phyloP scores from a whole-genome alignment of 2,888 invertebrate genomes.

The Lasioglossum villosulum region DNA sequence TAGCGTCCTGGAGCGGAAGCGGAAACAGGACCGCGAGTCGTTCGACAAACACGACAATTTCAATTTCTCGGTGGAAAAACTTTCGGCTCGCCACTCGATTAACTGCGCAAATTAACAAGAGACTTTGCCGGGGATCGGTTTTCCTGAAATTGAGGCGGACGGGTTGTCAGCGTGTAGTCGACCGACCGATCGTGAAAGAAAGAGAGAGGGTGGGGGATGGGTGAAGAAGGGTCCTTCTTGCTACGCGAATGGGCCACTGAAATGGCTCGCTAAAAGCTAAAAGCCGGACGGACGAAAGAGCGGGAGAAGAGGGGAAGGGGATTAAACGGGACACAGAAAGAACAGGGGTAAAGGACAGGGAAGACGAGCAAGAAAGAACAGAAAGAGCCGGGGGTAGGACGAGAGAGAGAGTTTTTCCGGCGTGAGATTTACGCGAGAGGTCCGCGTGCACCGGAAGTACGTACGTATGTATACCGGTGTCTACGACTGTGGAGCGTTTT shows the following conservation, averaged over 20 bases:
- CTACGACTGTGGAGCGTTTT: slow-evolving; percentile 55
- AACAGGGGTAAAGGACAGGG: slow-evolving; percentile 22
- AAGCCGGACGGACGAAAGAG: slow-evolving; percentile 67
- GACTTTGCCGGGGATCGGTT: neutral
- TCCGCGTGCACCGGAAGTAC: slow-evolving; percentile 70
- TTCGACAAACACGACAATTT: neutral
- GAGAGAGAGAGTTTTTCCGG: slow-evolving; percentile 67
- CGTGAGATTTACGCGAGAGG: slow-evolving; percentile 70
- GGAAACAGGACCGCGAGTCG: neutral
- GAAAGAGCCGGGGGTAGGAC: slow-evolving; percentile 38
- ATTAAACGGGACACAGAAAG: slow-evolving; percentile 14
- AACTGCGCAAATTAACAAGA: slow-evolving; percentile 14
- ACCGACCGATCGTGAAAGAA: slow-evolving; percentile 11
- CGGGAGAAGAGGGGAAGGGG: slow-evolving; percentile 24
- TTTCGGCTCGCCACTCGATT: slow-evolving; percentile 1
- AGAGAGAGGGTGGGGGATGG: neutral
- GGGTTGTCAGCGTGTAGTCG: neutral
- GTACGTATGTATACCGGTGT: slow-evolving; percentile 62
- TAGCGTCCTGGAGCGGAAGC: neutral
- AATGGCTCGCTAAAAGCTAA: slow-evolving; percentile 72
- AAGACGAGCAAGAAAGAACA: slow-evolving; percentile 32
- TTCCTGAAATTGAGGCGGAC: slow-evolving; percentile 14
- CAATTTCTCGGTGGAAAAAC: neutral
- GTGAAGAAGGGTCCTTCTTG: slow-evolving; percentile 31
- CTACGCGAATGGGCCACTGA: slow-evolving; percentile 53